Conservation (phyloP, 2,113 vertebrate species). For the Melanostigma gelatinosum region DNA sequence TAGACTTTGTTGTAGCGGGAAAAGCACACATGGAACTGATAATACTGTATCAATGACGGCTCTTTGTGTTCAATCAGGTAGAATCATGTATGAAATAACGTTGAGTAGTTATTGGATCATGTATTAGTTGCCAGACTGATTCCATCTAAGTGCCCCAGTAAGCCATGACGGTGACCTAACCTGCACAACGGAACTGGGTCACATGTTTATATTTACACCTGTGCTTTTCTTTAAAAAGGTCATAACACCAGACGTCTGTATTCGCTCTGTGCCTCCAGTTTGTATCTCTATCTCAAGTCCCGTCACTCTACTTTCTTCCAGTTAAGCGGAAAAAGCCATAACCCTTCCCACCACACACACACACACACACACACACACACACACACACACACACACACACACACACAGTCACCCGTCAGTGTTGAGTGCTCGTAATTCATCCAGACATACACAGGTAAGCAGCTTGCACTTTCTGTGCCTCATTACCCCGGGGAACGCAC, state of each 20-base stretch:
- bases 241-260: not conserved
- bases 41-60: too few species aligned
- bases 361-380: constrained; percentile 9
- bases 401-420: constrained; percentile 22
- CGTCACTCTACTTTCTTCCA: constrained; percentile 6
- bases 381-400: constrained; percentile 11
- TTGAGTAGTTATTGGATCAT: constrained; percentile 10
- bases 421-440: constrained; percentile 49
- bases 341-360: not conserved
- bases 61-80: not conserved
- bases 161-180: not conserved
- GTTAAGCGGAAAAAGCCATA: not conserved
- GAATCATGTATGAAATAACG: not conserved
- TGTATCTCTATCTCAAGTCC: not conserved
- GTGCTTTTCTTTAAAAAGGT: not conserved
- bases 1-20: not conserved
- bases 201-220: not conserved
- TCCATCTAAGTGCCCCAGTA: constrained; percentile 11
- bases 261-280: not conserved
- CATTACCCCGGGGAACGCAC: constrained; percentile 30
- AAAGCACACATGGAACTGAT: not conserved
- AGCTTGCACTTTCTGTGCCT: constrained; percentile 55
- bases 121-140: not conserved
- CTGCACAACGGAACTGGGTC: not conserved
- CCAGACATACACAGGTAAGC: constrained; percentile 52